phyloP scores from a whole-genome alignment of 2,797 vertebrate genomes.

The Xenopus petersii region DNA sequence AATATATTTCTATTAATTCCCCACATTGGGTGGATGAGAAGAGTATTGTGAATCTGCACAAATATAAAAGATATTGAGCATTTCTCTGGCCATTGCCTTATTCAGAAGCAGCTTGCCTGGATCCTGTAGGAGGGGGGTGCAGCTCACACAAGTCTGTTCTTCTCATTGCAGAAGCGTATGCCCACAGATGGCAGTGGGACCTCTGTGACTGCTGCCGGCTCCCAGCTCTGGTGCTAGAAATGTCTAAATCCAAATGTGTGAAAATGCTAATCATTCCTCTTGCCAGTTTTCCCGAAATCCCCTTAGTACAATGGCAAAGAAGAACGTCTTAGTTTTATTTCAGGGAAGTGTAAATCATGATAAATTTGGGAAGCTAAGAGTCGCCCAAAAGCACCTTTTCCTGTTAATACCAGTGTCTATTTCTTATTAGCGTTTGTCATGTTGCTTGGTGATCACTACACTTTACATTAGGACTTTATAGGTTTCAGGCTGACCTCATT shows the following conservation, averaged over 20 bases:
- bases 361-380: too few species aligned
- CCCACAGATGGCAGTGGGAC: constrained; percentile 36
- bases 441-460: too few species aligned
- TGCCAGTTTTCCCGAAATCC: not conserved
- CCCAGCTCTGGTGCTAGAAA: constrained; percentile 4
- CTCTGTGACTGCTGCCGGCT: constrained; percentile 20
- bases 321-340: too few species aligned
- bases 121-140: constrained; percentile 18
- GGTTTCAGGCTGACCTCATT: too few species aligned
- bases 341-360: too few species aligned
- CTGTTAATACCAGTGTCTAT: too few species aligned
- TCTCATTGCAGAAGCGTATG: not conserved
- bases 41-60: not conserved
- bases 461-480: too few species aligned
- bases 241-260: constrained; percentile 27
- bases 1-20: not conserved
- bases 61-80: not conserved
- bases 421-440: too few species aligned
- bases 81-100: not conserved
- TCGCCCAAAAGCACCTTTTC: too few species aligned
- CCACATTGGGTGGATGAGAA: not conserved
- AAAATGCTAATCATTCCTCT: constrained; percentile 12
- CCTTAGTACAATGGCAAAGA: not conserved
- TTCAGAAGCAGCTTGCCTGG: constrained; percentile 28
- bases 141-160: constrained; percentile 28